Evolutionary conservation across 2,888 invertebrate species (phyloP).

Genomic region (Petrolisthes manimaculis): DNA sequence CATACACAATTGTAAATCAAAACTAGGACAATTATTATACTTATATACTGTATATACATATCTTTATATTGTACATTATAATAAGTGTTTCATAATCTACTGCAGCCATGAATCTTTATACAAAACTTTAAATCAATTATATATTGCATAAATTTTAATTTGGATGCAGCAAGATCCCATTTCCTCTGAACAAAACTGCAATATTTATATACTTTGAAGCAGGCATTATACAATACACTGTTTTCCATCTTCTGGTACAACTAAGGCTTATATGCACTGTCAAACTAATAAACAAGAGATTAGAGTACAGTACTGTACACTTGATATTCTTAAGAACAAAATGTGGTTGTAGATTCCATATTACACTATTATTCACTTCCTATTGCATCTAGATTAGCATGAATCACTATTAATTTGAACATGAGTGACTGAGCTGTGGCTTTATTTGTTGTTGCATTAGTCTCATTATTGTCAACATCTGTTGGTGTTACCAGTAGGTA

Average conservation of each 20-base stretch:
- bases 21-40: background rate
- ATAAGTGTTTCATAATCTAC: background rate
- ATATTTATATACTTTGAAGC: too few relatives aligned
- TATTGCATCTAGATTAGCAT: too few relatives aligned
- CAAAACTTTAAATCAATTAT: too few relatives aligned
- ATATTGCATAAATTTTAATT: too few relatives aligned
- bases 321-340: background rate
- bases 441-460: background rate
- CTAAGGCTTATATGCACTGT: background rate
- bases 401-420: too few relatives aligned
- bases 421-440: background rate
- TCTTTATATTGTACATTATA: background rate
- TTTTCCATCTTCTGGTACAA: background rate
- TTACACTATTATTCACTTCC: too few relatives aligned
- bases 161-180: too few relatives aligned
- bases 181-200: too few relatives aligned
- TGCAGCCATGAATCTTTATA: too few relatives aligned
- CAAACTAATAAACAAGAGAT: background rate
- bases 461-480: slow-evolving; percentile 3
- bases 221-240: too few relatives aligned
- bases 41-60: background rate
- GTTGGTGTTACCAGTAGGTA: slow-evolving; percentile 41
- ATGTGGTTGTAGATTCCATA: background rate
- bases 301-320: too few relatives aligned
- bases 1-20: background rate